phyloP scores from a whole-genome alignment of 2,797 vertebrate genomes.

The Enoplosus armatus region DNA sequence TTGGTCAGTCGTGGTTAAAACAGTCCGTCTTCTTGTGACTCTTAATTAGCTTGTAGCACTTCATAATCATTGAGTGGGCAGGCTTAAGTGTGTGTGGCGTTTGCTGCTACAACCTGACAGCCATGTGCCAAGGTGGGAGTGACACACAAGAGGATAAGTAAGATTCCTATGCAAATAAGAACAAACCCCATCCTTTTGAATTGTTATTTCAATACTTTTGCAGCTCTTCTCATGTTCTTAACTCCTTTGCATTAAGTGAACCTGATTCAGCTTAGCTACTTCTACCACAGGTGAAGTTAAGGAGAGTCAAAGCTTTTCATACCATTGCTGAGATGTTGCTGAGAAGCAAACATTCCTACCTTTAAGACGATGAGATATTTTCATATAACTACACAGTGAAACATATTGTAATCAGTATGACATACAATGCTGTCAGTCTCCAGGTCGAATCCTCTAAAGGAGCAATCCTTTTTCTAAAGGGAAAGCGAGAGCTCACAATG shows the following conservation, averaged over 20 bases:
- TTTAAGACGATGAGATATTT: slow-evolving; percentile 10
- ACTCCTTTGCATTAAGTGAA: background rate
- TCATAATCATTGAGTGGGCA: slow-evolving; percentile 37
- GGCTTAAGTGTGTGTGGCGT: slow-evolving; percentile 38
- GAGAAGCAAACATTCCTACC: background rate
- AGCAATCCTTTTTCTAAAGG: slow-evolving; percentile 34
- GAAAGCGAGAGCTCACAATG: slow-evolving; percentile 49
- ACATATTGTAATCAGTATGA: slow-evolving; percentile 4
- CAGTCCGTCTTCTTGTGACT: slow-evolving; percentile 39
- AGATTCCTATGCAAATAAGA: background rate
- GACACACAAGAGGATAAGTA: background rate
- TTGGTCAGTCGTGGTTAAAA: slow-evolving; percentile 44
- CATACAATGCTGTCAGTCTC: background rate
- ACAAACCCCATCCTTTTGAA: background rate
- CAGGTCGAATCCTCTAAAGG: slow-evolving; percentile 42
- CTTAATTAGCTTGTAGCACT: slow-evolving; percentile 60
- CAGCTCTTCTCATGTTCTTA: background rate
- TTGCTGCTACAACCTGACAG: slow-evolving; percentile 38
- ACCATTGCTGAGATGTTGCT: background rate
- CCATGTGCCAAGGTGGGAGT: background rate
- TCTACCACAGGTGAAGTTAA: background rate
- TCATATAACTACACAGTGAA: background rate
- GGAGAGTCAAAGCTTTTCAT: background rate
- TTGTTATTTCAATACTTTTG: background rate
- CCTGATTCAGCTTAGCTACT: background rate